Evolutionary conservation across 2,797 vertebrate species (phyloP).

Genomic region (Catamblyrhynchus diadema): DNA sequence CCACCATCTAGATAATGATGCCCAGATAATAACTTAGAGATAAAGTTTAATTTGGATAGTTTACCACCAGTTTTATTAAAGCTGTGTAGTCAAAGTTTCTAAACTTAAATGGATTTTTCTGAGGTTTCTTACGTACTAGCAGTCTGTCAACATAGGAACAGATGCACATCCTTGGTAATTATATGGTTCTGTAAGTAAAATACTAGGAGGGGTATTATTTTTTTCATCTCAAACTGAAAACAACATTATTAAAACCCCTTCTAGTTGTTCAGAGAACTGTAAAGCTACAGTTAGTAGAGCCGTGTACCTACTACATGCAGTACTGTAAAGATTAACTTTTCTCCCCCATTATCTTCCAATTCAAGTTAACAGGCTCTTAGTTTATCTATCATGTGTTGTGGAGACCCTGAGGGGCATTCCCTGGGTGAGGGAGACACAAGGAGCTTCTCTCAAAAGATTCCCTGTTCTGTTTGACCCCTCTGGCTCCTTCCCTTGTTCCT

Average conservation of each 20-base stretch:
- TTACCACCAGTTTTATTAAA: background rate
- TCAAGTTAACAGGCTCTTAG: constrained; percentile 56
- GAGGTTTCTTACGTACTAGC: background rate
- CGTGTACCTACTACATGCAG: background rate
- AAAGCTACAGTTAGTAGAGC: background rate
- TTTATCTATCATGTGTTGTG: constrained; percentile 32
- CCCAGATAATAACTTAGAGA: background rate
- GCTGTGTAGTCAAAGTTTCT: background rate
- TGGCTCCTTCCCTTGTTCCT: too few relatives aligned
- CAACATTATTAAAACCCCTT: constrained; percentile 10
- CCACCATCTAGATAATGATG: background rate
- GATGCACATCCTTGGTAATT: background rate
- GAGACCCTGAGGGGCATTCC: too few relatives aligned
- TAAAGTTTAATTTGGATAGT: background rate
- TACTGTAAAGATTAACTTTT: constrained; percentile 42
- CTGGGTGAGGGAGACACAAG: too few relatives aligned
- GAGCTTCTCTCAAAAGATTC: too few relatives aligned
- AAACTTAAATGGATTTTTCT: background rate
- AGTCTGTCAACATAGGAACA: background rate
- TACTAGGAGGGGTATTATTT: background rate
- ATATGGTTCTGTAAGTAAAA: background rate
- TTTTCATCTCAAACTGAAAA: background rate
- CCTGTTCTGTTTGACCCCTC: too few relatives aligned
- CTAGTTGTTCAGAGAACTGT: constrained; percentile 17
- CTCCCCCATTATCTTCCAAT: constrained; percentile 26